Percentiles rank a stretch among this genome's conserved stretches.
Conservation (phyloP, 2,113 vertebrate species). For the Periophthalmus modestus region DNA sequence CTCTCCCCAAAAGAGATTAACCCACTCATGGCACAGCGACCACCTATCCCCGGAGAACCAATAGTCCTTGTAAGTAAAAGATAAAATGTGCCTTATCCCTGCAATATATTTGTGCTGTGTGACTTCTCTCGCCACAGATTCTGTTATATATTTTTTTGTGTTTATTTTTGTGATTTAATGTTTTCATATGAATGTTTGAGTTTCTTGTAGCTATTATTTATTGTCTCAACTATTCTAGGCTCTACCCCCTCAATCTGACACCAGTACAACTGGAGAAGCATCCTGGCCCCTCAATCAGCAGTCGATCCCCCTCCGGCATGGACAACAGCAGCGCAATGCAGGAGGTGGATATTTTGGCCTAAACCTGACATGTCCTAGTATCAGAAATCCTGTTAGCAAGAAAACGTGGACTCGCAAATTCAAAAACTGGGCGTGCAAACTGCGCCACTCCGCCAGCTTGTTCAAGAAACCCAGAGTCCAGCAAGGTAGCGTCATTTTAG, state of each 20-base stretch:
- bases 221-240: slow-evolving; percentile 77
- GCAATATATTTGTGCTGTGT: slow-evolving; percentile 17
- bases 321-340: slow-evolving; percentile 87
- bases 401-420: slow-evolving; percentile 96
- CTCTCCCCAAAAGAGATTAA: slow-evolving; percentile 56
- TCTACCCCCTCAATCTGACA: slow-evolving; percentile 79
- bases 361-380: slow-evolving; percentile 98
- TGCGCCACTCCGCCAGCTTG: slow-evolving; percentile 92
- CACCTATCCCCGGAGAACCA: slow-evolving; percentile 70
- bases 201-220: slow-evolving; percentile 57
- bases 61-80: slow-evolving; percentile 75
- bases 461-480: slow-evolving; percentile 92
- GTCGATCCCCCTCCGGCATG: slow-evolving; percentile 77
- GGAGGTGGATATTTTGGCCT: slow-evolving; percentile 99
- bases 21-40: slow-evolving; percentile 40
- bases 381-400: slow-evolving; percentile 97
- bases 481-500: slow-evolving; percentile 91
- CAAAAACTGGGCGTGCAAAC: slow-evolving; percentile 95
- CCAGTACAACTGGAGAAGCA: slow-evolving; percentile 80
- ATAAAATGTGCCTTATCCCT: background rate
- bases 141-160: background rate
- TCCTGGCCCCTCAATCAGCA: slow-evolving; percentile 75
- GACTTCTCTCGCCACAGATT: background rate
- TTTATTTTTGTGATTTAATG: slow-evolving; percentile 21
- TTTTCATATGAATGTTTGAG: slow-evolving; percentile 48